A percentile compares a stretch with the other conserved stretches of the same genome.
phyloP scores from a whole-genome alignment of 2,797 vertebrate genomes.

The Dicrostonyx torquatus region DNA sequence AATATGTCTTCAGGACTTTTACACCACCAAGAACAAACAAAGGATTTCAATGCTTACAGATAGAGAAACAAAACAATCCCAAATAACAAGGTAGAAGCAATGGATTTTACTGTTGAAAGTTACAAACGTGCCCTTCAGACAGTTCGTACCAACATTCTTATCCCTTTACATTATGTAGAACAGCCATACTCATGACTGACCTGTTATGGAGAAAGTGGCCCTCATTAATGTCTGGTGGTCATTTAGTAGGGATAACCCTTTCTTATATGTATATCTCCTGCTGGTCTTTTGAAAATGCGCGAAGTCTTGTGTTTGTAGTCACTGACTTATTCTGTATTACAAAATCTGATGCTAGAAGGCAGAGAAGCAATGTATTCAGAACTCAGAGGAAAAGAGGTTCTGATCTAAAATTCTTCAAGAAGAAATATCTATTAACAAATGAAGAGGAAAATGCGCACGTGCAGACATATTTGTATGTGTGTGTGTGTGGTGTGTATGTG shows the following conservation, averaged over 20 bases:
- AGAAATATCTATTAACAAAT: conserved; percentile 16
- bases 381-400: background rate
- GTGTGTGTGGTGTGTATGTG: background rate
- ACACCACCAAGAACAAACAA: conserved; percentile 7
- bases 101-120: conserved; percentile 8
- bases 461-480: rapidly evolving
- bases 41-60: conserved; percentile 11
- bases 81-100: conserved; percentile 20
- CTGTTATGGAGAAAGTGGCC: background rate
- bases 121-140: background rate
- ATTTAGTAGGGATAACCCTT: background rate
- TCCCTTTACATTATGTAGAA: background rate
- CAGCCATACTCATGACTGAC: background rate
- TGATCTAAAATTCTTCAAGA: conserved; percentile 30
- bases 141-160: background rate
- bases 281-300: background rate
- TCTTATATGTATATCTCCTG: background rate
- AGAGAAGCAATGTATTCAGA: background rate
- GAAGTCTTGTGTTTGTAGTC: background rate
- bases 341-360: background rate
- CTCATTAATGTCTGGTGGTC: background rate
- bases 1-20: background rate
- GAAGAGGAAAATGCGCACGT: background rate
- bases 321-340: background rate
- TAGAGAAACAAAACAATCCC: background rate